These are phyloP conservation scores for Melieria omissa DNA, from an alignment of 2,888 invertebrate genomes.

Conservation along the genomic window DNA sequence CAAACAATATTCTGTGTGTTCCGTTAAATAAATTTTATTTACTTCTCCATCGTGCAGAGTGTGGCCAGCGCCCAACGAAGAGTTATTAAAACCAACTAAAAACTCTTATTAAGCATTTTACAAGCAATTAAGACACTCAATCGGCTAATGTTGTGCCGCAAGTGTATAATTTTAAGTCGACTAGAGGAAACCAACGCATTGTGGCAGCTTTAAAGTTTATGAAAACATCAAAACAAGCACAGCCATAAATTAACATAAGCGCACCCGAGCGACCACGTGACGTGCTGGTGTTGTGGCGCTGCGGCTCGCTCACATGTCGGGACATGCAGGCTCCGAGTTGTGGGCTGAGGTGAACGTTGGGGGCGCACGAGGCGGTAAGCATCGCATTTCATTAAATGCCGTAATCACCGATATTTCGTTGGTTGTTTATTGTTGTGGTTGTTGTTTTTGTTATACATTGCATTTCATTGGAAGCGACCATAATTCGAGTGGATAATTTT, in stretches of 20 bases:
- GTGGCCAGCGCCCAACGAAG: too few species aligned
- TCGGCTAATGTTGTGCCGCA: neutral
- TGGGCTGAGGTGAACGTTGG: neutral
- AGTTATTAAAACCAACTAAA: too few species aligned
- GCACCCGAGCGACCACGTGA: too few species aligned
- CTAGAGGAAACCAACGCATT: too few species aligned
- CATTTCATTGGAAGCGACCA: neutral
- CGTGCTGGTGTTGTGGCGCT: neutral
- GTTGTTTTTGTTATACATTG: neutral
- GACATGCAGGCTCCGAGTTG: neutral
- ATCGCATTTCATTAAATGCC: constrained; percentile 28
- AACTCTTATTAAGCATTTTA: neutral
- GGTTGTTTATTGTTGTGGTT: neutral
- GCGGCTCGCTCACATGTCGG: too few species aligned
- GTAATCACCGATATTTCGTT: constrained; percentile 27
- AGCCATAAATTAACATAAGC: too few species aligned
- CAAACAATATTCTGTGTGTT: too few species aligned
- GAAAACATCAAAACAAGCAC: too few species aligned
- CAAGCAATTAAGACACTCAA: neutral
- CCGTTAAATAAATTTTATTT: too few species aligned
- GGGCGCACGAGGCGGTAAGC: neutral
- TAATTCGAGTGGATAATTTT: constrained; percentile 18
- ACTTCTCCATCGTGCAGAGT: too few species aligned
- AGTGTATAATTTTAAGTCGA: neutral
- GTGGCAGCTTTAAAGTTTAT: too few species aligned